Base-by-base conservation (phyloP, 2,113 vertebrate genomes). In the Dunckerocampus dactyliophorus region DNA sequence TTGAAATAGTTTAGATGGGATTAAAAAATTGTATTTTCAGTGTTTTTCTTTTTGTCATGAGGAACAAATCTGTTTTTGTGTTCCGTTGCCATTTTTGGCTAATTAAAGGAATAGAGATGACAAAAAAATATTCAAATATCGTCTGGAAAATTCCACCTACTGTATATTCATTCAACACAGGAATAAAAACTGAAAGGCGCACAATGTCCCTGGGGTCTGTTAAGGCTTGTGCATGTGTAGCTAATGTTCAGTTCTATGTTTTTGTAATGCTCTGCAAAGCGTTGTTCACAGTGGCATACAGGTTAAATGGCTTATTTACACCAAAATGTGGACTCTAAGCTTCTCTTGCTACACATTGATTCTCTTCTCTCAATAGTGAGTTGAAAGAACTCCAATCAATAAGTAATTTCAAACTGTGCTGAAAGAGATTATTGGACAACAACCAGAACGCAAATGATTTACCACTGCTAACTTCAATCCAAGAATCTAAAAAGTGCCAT, bases 371-470 rank as follows among this genome's bases (percentile, higher is more conserved):
- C 82, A 67, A 82, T 79, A 80, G 70, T 65, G 81, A 78, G 72
- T 78, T 80, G 75, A 82, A 71, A 83, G 72, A 82, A 65, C 73
- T 73, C 62, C 70, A 92, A 92, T 93, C 91, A 72, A 86, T 92
- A 93, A 84, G 82, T 84, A 89, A 93, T 92, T 90, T 89, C 77
- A 62, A 85, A 71, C 52, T 54, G 54, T 54, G 75, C 77, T 74
- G 3, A 43, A 77, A 82, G 72, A 63, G 67, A 53, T 79, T 84
- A 81, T 84, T 16, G 68, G 76, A 72, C 71, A 71, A 59, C 62
- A 12, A 49, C 47, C 59, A 65, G 42, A 60, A 75, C 56, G 15
- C 60, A 62, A 70, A 85, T 78, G 62, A 65, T 77, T 79, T 52
- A 61, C 60, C 73, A 77, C 63, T 71, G 54, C 60, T n/a, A 31